Conservation (phyloP, 2,888 invertebrate species). For the Marronus borbonicus region DNA sequence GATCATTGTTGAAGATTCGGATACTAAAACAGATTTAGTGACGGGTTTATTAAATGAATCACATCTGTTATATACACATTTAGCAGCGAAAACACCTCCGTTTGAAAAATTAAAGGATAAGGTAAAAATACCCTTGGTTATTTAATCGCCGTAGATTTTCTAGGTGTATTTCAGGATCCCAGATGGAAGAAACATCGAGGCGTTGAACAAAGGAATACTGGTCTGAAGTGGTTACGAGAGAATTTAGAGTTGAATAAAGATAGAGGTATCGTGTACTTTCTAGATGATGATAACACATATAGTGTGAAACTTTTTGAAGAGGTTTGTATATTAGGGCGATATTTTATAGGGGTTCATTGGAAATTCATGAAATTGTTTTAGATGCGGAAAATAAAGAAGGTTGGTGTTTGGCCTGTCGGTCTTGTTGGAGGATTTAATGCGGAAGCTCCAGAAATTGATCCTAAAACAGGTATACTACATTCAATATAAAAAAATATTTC, state of each 20-base stretch:
- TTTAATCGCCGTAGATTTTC: neutral
- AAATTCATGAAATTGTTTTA: conserved; percentile 62
- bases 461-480: conserved; percentile 69
- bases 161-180: conserved; percentile 70
- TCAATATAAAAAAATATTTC: too few species aligned
- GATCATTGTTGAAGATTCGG: conserved; percentile 93
- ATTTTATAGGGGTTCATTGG: neutral
- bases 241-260: conserved; percentile 73
- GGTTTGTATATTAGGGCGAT: conserved; percentile 70
- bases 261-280: conserved; percentile 91
- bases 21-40: conserved; percentile 81
- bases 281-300: conserved; percentile 98
- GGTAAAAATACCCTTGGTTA: conserved; percentile 61
- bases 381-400: conserved; percentile 86
- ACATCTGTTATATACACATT: conserved; percentile 73
- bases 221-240: conserved; percentile 84
- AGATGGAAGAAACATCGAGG: conserved; percentile 89
- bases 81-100: conserved; percentile 80
- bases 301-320: conserved; percentile 91
- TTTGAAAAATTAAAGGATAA: conserved; percentile 79
- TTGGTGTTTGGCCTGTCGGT: conserved; percentile 97
- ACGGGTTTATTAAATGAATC: conserved; percentile 80
- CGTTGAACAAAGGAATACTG: conserved; percentile 91
- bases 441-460: conserved; percentile 87
- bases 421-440: conserved; percentile 95